Conservation (phyloP, 2,113 vertebrate species). For the Platysternon megacephalum region DNA sequence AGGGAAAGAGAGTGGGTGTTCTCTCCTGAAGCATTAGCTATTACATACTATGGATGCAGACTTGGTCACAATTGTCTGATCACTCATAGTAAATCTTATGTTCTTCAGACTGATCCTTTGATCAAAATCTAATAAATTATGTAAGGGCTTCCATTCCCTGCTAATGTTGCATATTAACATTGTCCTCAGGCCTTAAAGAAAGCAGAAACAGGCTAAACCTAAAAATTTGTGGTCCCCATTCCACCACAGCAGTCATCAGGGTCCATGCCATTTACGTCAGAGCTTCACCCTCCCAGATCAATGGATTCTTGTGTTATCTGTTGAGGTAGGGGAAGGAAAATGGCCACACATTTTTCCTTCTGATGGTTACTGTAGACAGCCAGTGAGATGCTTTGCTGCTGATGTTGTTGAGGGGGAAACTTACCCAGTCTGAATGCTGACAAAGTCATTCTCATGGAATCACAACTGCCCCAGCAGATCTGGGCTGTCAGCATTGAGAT, state of each 20-base stretch:
- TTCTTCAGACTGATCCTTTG: background rate
- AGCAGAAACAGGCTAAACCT: background rate
- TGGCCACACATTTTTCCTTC: background rate
- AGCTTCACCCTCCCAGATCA: background rate
- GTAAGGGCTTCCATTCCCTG: background rate
- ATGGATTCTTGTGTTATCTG: background rate
- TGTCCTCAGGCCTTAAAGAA: background rate
- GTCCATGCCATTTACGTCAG: accelerated
- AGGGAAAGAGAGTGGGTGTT: background rate
- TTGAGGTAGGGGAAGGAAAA: background rate
- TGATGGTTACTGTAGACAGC: background rate
- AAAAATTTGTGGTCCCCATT: background rate
- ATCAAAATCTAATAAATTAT: background rate
- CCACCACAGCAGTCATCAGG: background rate
- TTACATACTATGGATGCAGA: background rate
- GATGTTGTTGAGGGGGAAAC: background rate
- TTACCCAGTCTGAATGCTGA: too few relatives aligned
- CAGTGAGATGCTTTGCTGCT: accelerated
- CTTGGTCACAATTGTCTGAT: background rate
- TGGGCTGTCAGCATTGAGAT: background rate
- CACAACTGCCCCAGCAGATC: background rate
- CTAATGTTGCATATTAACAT: background rate
- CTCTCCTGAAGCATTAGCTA: accelerated
- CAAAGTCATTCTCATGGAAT: too few relatives aligned
- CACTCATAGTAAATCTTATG: background rate